Base-by-base conservation (phyloP, 2,888 invertebrate species). In the Odontothrips loti region DNA sequence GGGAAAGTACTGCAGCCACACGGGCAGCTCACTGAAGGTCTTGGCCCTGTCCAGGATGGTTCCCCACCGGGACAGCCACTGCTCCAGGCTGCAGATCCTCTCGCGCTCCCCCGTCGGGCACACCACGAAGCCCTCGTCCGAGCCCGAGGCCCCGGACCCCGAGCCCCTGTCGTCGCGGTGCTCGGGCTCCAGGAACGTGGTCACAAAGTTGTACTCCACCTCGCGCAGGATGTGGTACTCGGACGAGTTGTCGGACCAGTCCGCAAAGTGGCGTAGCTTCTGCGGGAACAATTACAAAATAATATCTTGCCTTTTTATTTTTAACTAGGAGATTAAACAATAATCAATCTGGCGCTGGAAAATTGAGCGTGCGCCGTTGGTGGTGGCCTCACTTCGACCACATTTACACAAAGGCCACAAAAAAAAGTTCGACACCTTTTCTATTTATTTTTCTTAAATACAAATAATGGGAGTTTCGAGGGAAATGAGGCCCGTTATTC, bases 1-100 rank as follows among this genome's bases (percentile, higher is more conserved):
- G 85, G 93, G 92, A 83, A 93, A 90, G 86, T 92, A 93, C 85
- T 93, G 93, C 79, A 94, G 87, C 90, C 93, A 94, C n/a, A 93
- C 88, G 0, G 93, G 93, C 82, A 94, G 89, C 84, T 93, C 92
- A 0, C 89, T 87, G 85, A 93, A 90, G 82, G 90, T 88, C 83
- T 87, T 88, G 75, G 89, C 88, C 15, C 87, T 86, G 80, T 87
- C 86, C 47, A 91, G 88, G 79, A 92, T 88, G 47, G 90, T 87
- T 0, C 92, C 91, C 93, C 93, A 94, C 83, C 92, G 90, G 63
- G 90, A 90, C 80, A 93, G 86, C 93, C 93, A 94, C 82, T 93
- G 92, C 80, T 93, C 93, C 80, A 92, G 87, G 79, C 84, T 83
- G 68, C 68, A 75, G 23, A 75, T 27, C 1, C 68, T 23, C 68